Base-by-base conservation (phyloP, 1,140 invertebrate genomes). In the Delia radicum region DNA sequence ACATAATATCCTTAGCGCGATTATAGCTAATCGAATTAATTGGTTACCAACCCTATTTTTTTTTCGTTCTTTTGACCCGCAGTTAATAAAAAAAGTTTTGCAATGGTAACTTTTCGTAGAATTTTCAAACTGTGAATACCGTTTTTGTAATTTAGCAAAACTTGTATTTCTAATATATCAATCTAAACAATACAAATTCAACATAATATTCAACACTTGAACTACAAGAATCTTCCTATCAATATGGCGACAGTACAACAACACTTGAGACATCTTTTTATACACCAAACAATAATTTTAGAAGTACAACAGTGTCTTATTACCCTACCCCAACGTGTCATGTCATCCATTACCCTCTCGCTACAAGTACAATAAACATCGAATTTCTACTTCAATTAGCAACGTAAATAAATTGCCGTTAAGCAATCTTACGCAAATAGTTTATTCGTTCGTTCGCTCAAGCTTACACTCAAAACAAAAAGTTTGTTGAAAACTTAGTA, bases 391-490 rank as follows among this genome's bases (percentile, higher is more conserved):
- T 71, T 74, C 76, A 77, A 77, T 77, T 77, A 77, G 76, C 76
- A 77, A 77, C 73, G 76, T 77, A 77, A 77, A 77, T 74, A 77
- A 24, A 74, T 77, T 74, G 73, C 73, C 72, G 67, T 74, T 74
- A 62, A 71, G 65, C 74, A 77, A 77, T 77, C 76, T 74, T 74
- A 55, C 33, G 75, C 75, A 76, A 76, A 74, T 74, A 74, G 65
- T 69, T 69, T 4, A n/a, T n/a, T 63, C 27, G 24, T 63, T 63
- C 12, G 15, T 63, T n/a, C n/a, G n/a, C n/a, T n/a, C n/a, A n/a
- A n/a, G n/a, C n/a, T n/a, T n/a, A n/a, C n/a, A n/a, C n/a, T n/a
- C n/a, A n/a, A n/a, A n/a, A n/a, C n/a, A n/a, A n/a, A n/a, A n/a
- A n/a, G n/a, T n/a, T n/a, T n/a, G n/a, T n/a, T n/a, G n/a, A n/a